Evolutionary conservation across 1,140 invertebrate genomes (phyloP), one percentile per base, ranked within the genome.

Genomic region (Druon quercuslanigerum): DNA sequence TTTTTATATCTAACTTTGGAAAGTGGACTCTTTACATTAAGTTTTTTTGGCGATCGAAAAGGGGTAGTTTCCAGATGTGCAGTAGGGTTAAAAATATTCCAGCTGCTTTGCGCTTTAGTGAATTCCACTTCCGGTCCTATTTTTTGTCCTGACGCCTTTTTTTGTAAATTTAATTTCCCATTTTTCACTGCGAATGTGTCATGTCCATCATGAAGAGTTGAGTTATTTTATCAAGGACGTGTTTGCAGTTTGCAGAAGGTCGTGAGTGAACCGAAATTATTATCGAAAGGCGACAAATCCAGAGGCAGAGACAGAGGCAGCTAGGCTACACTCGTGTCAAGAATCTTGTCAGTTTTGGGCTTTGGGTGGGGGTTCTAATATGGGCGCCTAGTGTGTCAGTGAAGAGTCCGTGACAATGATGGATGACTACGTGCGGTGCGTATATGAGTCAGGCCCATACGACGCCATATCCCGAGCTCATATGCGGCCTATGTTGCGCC

Each of bases 321-420:
- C 25, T 66, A 40, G 75, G 72, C 72, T 79, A 81, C 79, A 83
- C 79, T 80, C 52, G 79, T 83, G 83, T 83, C 79, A 79, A 72
- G 56, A 82, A 76, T 82, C 74, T 75, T 79, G 83, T 76, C 76
- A 72, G 82, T 75, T 74, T 76, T 84, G 80, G 25, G 2, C 25
- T 33, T 5, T 33, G 3, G 78, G 79, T 80, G 81, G 79, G 81
- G 71, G 77, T 76, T 79, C 79, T 84, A 82, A 82, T 84, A 84
- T 74, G 76, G 81, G 79, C 81, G 83, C 80, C 78, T 9, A 46
- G 40, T 81, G 82, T 83, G 80, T 83, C 80, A 81, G 79, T 85
- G 84, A 85, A 87, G 84, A 87, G 84, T 77, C 83, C 79, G 88
- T 90, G 89, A 90, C 89, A 90, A 90, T 90, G 89, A 90, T 90